These are phyloP conservation scores for Nemotelus pantherinus DNA, from an alignment of 2,888 invertebrate genomes.

Conservation along the genomic window DNA sequence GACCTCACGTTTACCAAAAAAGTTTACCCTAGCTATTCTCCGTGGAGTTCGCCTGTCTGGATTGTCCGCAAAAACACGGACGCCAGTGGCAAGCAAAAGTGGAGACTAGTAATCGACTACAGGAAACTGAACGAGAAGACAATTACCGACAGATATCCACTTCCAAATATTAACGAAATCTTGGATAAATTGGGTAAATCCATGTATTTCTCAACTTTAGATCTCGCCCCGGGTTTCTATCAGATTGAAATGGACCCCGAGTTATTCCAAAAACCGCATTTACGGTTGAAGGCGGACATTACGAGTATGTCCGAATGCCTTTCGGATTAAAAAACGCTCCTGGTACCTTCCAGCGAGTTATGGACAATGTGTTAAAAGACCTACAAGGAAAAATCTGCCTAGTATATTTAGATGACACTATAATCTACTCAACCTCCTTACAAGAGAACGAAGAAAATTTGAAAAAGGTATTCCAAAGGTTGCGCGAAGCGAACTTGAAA, in stretches of 20 bases:
- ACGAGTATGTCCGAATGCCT: slow-evolving; percentile 25
- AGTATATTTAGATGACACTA: slow-evolving; percentile 55
- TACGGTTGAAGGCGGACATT: neutral
- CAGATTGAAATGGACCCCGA: slow-evolving; percentile 30
- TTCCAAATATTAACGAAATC: slow-evolving; percentile 29
- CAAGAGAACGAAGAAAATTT: slow-evolving; percentile 53
- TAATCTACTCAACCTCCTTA: slow-evolving; percentile 53
- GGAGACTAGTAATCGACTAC: slow-evolving; percentile 52
- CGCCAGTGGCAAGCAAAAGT: slow-evolving; percentile 46
- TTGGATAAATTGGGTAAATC: slow-evolving; percentile 1
- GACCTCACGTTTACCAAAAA: neutral
- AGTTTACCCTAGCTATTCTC: slow-evolving; percentile 13
- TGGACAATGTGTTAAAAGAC: slow-evolving; percentile 53
- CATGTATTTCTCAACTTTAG: neutral
- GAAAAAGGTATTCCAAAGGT: slow-evolving; percentile 35
- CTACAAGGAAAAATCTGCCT: slow-evolving; percentile 50
- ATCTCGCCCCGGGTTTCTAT: slow-evolving; percentile 3
- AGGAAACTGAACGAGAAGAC: slow-evolving; percentile 53
- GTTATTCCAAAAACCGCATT: slow-evolving; percentile 32
- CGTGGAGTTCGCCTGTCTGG: no score
- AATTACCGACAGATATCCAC: slow-evolving; percentile 50
- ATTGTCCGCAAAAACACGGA: no score
- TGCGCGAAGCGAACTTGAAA: slow-evolving; percentile 53
- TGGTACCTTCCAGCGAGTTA: slow-evolving; percentile 33
- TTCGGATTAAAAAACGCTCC: slow-evolving; percentile 25